phyloP scores from a whole-genome alignment of 2,888 invertebrate species.

The Pachymerium ferrugineum region DNA sequence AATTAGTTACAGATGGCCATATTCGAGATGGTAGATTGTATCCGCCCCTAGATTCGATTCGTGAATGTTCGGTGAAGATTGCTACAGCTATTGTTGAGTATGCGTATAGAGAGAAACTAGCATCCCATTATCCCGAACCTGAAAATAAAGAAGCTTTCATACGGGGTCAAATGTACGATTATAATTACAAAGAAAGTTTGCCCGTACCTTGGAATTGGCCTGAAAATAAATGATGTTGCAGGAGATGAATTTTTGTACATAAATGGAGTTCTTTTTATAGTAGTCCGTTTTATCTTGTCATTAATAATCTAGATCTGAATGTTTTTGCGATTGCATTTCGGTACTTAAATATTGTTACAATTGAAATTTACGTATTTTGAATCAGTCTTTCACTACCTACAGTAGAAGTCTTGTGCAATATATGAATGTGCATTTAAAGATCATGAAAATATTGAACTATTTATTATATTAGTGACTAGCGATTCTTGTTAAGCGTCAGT shows the following conservation, averaged over 20 bases:
- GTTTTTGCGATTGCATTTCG: background rate
- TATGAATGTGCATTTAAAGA: too few relatives aligned
- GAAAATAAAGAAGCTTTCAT: slow-evolving; percentile 52
- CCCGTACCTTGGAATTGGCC: slow-evolving; percentile 43
- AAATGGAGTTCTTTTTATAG: background rate
- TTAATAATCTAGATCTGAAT: background rate
- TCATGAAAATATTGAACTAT: too few relatives aligned
- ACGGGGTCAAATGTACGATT: slow-evolving; percentile 47
- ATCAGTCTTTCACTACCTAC: too few relatives aligned
- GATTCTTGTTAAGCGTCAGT: too few relatives aligned
- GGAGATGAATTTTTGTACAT: background rate
- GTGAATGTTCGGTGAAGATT: slow-evolving; percentile 79
- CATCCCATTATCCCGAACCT: slow-evolving; percentile 54
- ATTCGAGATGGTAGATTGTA: slow-evolving; percentile 70
- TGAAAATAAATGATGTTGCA: background rate
- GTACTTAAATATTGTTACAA: too few relatives aligned
- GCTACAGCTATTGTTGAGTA: slow-evolving; percentile 74
- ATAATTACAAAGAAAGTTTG: slow-evolving; percentile 46
- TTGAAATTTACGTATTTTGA: too few relatives aligned
- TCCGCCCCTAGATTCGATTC: slow-evolving; percentile 55
- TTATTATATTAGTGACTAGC: too few relatives aligned
- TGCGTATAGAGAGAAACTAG: slow-evolving; percentile 65
- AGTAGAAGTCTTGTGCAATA: too few relatives aligned
- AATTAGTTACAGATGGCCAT: slow-evolving; percentile 72
- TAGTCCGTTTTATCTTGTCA: background rate